Evolutionary conservation across 2,113 vertebrate genomes (phyloP).

Genomic region (Nymphicus hollandicus): DNA sequence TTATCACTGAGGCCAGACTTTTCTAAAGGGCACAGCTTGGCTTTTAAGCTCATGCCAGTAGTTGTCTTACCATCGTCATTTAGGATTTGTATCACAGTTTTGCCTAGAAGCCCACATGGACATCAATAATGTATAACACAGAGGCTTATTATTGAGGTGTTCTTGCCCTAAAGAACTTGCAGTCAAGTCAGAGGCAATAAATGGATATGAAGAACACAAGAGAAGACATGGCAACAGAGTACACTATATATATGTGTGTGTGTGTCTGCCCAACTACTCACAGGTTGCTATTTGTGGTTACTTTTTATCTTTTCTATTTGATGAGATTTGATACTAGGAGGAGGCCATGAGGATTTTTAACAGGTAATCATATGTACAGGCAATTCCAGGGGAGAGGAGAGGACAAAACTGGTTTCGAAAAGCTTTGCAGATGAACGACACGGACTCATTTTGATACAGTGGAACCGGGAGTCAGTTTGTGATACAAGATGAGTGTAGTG

Average conservation of each 20-base stretch:
- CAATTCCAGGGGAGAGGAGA: neutral
- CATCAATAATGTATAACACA: conserved; percentile 14
- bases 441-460: neutral
- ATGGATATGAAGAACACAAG: neutral
- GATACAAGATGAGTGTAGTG: neutral
- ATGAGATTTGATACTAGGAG: neutral
- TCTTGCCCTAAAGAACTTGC: conserved; percentile 2
- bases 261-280: neutral
- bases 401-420: neutral
- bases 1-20: conserved; percentile 27
- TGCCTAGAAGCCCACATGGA: neutral
- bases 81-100: conserved; percentile 40
- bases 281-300: neutral
- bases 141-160: conserved; percentile 1
- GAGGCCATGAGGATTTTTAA: neutral
- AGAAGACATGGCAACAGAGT: neutral
- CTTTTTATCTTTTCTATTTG: neutral
- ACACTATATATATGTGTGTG: rapidly evolving
- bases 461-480: neutral
- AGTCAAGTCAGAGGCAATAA: neutral
- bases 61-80: conserved; percentile 29
- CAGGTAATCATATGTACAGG: neutral
- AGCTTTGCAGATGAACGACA: neutral
- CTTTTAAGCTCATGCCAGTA: conserved; percentile 26
- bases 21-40: conserved; percentile 27